Evolutionary conservation across 1,140 invertebrate genomes (phyloP).

Genomic region (Drosophila lowei): DNA sequence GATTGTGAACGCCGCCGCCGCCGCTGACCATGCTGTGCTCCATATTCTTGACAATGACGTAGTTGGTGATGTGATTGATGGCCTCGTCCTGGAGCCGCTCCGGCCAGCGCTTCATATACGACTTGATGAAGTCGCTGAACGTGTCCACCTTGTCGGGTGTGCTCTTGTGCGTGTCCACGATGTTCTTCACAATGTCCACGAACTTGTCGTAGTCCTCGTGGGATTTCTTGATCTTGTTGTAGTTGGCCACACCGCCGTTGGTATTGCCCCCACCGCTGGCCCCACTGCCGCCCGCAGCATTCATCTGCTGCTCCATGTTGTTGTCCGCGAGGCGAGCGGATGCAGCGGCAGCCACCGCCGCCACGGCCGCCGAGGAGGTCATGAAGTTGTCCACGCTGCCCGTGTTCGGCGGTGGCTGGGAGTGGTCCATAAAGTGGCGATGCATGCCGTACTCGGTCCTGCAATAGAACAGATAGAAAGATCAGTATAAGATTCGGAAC

Average conservation of each 20-base stretch:
- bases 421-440: slow-evolving; percentile 82
- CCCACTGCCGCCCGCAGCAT: slow-evolving; percentile 62
- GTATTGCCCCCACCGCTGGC: slow-evolving; percentile 68
- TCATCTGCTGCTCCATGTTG: slow-evolving; percentile 77
- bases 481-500: not conserved
- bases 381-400: slow-evolving; percentile 78
- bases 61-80: slow-evolving; percentile 81
- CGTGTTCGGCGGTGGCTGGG: slow-evolving; percentile 76
- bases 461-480: not conserved
- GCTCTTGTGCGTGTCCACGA: slow-evolving; percentile 78
- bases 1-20: slow-evolving; percentile 57
- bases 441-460: slow-evolving; percentile 83
- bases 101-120: slow-evolving; percentile 80
- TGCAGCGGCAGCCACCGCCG: slow-evolving; percentile 73
- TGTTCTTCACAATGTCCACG: slow-evolving; percentile 81
- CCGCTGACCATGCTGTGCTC: slow-evolving; percentile 73
- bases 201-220: slow-evolving; percentile 82
- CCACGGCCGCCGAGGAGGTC: slow-evolving; percentile 77
- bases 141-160: slow-evolving; percentile 80
- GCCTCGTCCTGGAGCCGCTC: slow-evolving; percentile 80
- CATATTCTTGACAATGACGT: slow-evolving; percentile 82
- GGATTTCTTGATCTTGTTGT: slow-evolving; percentile 81
- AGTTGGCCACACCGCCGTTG: slow-evolving; percentile 75
- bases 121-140: slow-evolving; percentile 79
- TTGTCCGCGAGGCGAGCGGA: slow-evolving; percentile 73